A percentile compares a stretch with the other conserved stretches of the same genome.
Evolutionary conservation across 2,113 vertebrate genomes (phyloP).

Genomic region (Dipodomys ordii): DNA sequence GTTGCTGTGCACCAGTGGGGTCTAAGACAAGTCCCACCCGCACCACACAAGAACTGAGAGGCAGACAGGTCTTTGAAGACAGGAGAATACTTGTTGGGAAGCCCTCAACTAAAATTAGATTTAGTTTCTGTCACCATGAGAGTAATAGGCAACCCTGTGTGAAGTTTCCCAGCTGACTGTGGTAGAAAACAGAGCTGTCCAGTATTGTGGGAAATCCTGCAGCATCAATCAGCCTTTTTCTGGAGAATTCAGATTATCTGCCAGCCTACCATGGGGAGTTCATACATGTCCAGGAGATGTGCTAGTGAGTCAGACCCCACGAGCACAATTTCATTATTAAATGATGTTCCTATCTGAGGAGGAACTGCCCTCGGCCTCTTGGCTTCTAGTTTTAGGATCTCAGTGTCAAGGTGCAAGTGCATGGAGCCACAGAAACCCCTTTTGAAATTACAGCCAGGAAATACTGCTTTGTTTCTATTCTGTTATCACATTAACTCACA

Average conservation of each 20-base stretch:
- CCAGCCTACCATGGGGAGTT: not conserved
- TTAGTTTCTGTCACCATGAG: not conserved
- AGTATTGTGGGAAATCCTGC: conserved; percentile 63
- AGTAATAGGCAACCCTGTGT: not conserved
- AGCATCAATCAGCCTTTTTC: conserved; percentile 59
- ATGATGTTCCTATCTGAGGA: conserved; percentile 54
- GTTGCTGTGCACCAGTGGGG: too few species aligned
- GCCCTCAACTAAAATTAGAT: not conserved
- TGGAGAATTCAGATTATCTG: conserved; percentile 63
- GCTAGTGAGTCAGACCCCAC: conserved; percentile 58
- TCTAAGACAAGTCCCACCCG: too few species aligned
- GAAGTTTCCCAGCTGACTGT: conserved; percentile 20
- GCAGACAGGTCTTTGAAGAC: not conserved
- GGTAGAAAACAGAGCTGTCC: conserved; percentile 1
- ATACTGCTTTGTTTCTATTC: conserved; percentile 57
- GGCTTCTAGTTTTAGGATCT: conserved; percentile 64
- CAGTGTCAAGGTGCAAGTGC: conserved; percentile 27
- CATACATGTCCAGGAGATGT: conserved; percentile 69
- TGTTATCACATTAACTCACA: conserved; percentile 19
- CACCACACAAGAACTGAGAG: not conserved
- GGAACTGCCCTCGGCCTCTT: conserved; percentile 58
- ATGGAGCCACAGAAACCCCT: conserved; percentile 75
- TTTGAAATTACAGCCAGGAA: conserved; percentile 65
- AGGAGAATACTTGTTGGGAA: not conserved
- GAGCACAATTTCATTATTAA: conserved; percentile 77